Conservation (phyloP, 1,140 invertebrate species). For the Colletes gigas region DNA sequence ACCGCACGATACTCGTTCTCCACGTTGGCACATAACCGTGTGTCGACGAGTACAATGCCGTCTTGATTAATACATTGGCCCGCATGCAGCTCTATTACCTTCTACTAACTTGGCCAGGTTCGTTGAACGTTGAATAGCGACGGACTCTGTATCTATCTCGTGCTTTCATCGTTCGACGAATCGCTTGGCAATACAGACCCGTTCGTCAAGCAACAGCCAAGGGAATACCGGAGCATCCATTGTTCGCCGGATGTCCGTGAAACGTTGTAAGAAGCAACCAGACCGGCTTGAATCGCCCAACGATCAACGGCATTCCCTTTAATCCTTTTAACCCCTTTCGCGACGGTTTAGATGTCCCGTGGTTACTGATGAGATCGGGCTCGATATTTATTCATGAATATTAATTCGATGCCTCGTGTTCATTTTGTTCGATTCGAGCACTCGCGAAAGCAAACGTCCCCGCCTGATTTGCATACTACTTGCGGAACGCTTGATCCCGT, state of each 20-base stretch:
- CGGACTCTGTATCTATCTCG: slow-evolving; percentile 51
- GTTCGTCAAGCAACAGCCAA: slow-evolving; percentile 54
- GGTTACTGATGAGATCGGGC: not conserved
- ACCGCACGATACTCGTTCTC: slow-evolving; percentile 51
- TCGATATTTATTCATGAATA: too few species aligned
- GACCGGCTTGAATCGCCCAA: not conserved
- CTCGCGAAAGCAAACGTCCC: not conserved
- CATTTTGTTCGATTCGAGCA: too few species aligned
- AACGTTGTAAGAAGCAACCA: slow-evolving; percentile 20
- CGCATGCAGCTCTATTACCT: slow-evolving; percentile 50
- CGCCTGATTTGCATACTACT: too few species aligned
- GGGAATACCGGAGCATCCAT: slow-evolving; percentile 44
- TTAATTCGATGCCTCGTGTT: too few species aligned
- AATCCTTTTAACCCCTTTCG: slow-evolving; percentile 17
- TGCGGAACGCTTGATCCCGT: too few species aligned
- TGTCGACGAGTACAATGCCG: slow-evolving; percentile 56
- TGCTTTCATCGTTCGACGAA: slow-evolving; percentile 52
- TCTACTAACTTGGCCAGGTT: slow-evolving; percentile 47
- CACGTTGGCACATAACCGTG: not conserved
- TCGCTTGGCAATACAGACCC: slow-evolving; percentile 40
- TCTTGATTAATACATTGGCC: slow-evolving; percentile 51
- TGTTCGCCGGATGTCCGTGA: slow-evolving; percentile 6
- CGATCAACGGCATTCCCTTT: slow-evolving; percentile 9
- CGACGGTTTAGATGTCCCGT: not conserved
- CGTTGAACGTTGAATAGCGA: slow-evolving; percentile 50